Evolutionary conservation across 2,888 invertebrate genomes (phyloP), one percentile per base, ranked within the genome.

Genomic region (Marasmarcha lunaedactyla): DNA sequence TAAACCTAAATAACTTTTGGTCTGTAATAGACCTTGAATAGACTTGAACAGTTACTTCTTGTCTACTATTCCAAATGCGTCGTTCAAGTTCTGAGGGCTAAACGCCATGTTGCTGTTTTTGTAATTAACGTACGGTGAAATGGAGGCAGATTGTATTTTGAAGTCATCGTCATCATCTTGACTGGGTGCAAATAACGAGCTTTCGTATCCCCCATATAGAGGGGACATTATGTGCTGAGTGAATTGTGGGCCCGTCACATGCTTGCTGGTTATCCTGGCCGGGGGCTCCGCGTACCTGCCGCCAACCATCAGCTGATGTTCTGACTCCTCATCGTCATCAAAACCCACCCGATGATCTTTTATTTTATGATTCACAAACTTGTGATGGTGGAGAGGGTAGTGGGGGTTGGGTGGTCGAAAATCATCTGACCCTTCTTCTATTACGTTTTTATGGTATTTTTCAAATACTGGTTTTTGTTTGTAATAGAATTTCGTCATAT

Each of bases 81-180:
- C 79, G 40, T 83, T 81, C n/a, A 79, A 49, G 42, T 83, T 83
- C 52, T 84, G 83, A 9, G 81, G 79, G 47, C 76, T 81, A 36
- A 79, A 83, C 1, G 81, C 81, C 60, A 81, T 58, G 42, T 84
- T 83, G 40, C 81, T 71, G 45, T 81, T 59, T 49, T 76, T 79
- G 49, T 81, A 79, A 44, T 81, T 81, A 1, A 71, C 68, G 38
- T 81, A 81, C 1, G 76, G 66, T 0, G 81, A 81, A 7, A 62
- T 62, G 1, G 64, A 56, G 0, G 64, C 66, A 20, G 73, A 65
- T 13, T 54, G 44, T 2, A 58, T 50, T 4, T 50, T 42, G 5
- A 69, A 63, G 0, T 59, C 43, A 20, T 72, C 63, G n/a, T 51
- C 40, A 15, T 51, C 59, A 1, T 52, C 52, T 10, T 52, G 49